These are phyloP conservation scores for Onthophagus taurus DNA, from an alignment of 1,140 invertebrate genomes.

Conservation along the genomic window DNA sequence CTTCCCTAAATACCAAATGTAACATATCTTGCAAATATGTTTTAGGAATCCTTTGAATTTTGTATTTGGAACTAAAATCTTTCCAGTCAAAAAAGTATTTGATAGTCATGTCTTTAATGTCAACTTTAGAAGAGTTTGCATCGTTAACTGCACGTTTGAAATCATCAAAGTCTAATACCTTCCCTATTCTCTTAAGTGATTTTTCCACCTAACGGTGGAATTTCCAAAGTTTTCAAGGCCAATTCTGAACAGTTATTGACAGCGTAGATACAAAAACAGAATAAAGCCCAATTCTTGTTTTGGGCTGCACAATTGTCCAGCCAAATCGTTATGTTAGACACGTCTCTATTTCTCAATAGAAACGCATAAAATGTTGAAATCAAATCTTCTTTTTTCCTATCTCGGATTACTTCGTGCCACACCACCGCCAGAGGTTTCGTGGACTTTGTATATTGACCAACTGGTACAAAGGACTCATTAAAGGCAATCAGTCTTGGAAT, in stretches of 20 bases:
- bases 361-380: slow-evolving; percentile 19
- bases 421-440: slow-evolving; percentile 12
- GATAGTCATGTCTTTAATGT: slow-evolving; percentile 2
- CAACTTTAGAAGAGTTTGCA: slow-evolving; percentile 5
- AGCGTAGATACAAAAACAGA: slow-evolving; percentile 12
- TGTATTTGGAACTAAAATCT: too few species aligned
- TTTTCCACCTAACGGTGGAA: too few species aligned
- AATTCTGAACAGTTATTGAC: too few species aligned
- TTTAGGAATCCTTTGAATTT: too few species aligned
- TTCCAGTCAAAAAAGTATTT: too few species aligned
- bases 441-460: slow-evolving; percentile 9
- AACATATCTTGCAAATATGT: too few species aligned
- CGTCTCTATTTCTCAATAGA: slow-evolving; percentile 12
- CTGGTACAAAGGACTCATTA: slow-evolving; percentile 18
- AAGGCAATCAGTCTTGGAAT: slow-evolving; percentile 16
- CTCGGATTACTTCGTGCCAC: slow-evolving; percentile 20
- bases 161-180: too few species aligned
- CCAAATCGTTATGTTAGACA: slow-evolving; percentile 13
- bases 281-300: too few species aligned
- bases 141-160: too few species aligned
- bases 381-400: slow-evolving; percentile 19
- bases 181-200: too few species aligned
- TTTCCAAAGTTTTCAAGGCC: too few species aligned
- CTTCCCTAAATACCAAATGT: too few species aligned
- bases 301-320: slow-evolving; percentile 14